Conservation (phyloP, 1,140 invertebrate genomes). For the Brachystomella parvula region DNA sequence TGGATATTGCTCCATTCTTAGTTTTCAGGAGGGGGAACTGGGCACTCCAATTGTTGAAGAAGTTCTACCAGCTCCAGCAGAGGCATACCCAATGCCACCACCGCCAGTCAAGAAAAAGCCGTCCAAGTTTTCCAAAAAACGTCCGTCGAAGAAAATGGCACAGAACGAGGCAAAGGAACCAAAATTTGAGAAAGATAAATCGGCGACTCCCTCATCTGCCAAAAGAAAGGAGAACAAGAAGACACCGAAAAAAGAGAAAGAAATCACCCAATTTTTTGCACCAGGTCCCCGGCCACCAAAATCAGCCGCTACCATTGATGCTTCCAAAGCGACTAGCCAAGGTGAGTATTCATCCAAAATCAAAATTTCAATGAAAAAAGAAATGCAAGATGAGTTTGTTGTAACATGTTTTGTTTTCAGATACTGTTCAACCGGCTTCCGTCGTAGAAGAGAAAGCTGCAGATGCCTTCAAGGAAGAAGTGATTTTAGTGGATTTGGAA, state of each 20-base stretch:
- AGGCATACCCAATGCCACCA: conserved; percentile 2
- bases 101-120: neutral
- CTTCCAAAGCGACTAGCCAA: neutral
- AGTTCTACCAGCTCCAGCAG: neutral
- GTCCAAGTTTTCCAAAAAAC: too few relatives aligned
- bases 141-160: conserved; percentile 9
- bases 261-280: neutral
- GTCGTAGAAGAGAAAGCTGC: neutral
- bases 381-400: neutral
- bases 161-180: conserved; percentile 10
- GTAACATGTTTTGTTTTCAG: neutral
- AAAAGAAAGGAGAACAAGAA: conserved; percentile 9
- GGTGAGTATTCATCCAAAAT: conserved; percentile 1
- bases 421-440: neutral
- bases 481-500: neutral
- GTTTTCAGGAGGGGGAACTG: conserved; percentile 72
- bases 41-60: conserved; percentile 46
- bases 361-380: neutral
- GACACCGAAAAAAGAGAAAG: conserved; percentile 5
- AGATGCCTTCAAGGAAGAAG: neutral
- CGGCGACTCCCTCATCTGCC: neutral
- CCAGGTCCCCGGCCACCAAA: too few relatives aligned
- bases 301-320: neutral
- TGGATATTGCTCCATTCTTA: conserved; percentile 86
- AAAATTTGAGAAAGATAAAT: conserved; percentile 7